Evolutionary conservation across 2,113 vertebrate species (phyloP), one percentile per base, ranked within the genome.

Genomic region (Aegotheles bennettii): DNA sequence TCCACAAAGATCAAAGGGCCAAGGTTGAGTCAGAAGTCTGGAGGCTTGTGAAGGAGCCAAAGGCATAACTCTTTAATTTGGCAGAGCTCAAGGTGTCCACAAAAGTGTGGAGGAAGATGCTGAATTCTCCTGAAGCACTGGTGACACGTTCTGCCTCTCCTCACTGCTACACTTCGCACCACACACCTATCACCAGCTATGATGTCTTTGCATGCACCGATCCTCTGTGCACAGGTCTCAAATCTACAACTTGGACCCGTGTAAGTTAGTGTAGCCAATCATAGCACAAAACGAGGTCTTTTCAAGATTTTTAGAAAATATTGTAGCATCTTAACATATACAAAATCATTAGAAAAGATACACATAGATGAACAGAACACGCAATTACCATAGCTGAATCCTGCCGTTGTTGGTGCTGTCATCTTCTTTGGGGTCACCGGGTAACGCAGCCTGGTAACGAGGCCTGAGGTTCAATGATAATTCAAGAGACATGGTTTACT

Each of bases 351-450:
- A 36, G 29, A 71, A 86, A 69, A 70, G 6, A 11, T 13, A 16
- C 1, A 1, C 15, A 11, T 16, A 77, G 67, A 56, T 38, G 19
- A 82, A 84, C 16, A 38, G 20, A 81, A 65, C 11, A 50, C 1
- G 23, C n/a, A 65, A 67, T 98, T 98, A 99, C 99, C 99, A 19
- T 99, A 99, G 97, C 99, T 99, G 97, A 99, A 99, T 40, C 99
- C 99, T 31, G 99, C 99, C 0, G 99, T 99, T n/a, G 98, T 98
- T 1, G 99, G 99, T 26, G 98, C 99, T 1, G 96, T 97, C 12
- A 87, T 98, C 81, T 96, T 98, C 78, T 98, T 98, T 31, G 98
- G 97, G 20, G 98, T 98, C 8, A 99, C 99, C 7, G 99, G 98
- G 84, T 99, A 99, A 88, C 99, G 97, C 69, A 99, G 94, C 90